These are phyloP conservation scores for Holothuria scabra DNA, from an alignment of 53 echinoderm and acorn worm genomes.

Conservation along the genomic window DNA sequence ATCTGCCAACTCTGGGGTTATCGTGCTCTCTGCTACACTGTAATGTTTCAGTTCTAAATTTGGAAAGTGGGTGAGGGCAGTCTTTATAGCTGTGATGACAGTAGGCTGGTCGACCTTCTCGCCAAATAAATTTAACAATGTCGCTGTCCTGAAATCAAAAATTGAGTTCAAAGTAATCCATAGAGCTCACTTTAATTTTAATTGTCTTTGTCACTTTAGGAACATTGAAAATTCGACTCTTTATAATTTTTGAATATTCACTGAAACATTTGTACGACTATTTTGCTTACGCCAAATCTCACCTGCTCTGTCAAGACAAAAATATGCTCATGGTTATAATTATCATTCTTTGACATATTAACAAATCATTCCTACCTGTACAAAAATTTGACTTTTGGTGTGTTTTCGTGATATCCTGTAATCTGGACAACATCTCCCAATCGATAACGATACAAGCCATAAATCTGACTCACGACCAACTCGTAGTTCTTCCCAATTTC, in stretches of 20 bases:
- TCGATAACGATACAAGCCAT: slow-evolving; percentile 45
- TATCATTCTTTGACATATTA: no score
- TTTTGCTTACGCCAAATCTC: no score
- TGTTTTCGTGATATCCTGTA: slow-evolving; percentile 26
- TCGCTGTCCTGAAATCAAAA: slow-evolving; percentile 49
- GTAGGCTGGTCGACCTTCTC: slow-evolving; percentile 62
- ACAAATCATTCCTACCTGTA: slow-evolving; percentile 46
- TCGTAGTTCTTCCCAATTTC: slow-evolving; percentile 5
- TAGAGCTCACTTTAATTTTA: no score
- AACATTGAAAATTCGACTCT: no score
- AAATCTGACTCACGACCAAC: slow-evolving; percentile 22
- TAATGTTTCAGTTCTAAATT: slow-evolving; percentile 48
- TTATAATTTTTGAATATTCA: no score
- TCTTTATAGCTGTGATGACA: slow-evolving; percentile 50
- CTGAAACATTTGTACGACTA: no score
- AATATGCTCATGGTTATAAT: no score
- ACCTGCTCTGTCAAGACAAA: no score
- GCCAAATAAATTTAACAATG: slow-evolving; percentile 62
- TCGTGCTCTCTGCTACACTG: slow-evolving; percentile 65
- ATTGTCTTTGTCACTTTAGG: not conserved
- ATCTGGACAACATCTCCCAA: slow-evolving; percentile 43
- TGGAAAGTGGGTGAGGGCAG: slow-evolving; percentile 41
- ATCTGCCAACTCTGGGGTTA: slow-evolving; percentile 32
- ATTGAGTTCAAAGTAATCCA: no score
- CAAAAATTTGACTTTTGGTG: slow-evolving; percentile 48